Evolutionary conservation across 2,888 invertebrate species (phyloP).

Genomic region (Perizoma affinitatum): DNA sequence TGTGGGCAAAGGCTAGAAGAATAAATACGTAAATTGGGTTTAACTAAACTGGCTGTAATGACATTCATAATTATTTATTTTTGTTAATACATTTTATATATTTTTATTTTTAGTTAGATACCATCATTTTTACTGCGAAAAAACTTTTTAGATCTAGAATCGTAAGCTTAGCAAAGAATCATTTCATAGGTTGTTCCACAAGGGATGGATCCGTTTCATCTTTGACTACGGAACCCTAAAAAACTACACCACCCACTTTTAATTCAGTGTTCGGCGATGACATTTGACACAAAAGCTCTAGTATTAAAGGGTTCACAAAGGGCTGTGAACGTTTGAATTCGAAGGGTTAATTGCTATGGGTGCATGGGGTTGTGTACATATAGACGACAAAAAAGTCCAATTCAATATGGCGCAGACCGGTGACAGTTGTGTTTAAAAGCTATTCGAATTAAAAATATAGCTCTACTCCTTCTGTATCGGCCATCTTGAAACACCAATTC

Average conservation of each 20-base stretch:
- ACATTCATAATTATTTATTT: too few relatives aligned
- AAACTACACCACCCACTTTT: constrained; percentile 73
- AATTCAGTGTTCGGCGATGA: constrained; percentile 70
- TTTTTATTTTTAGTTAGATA: too few relatives aligned
- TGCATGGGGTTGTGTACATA: constrained; percentile 49
- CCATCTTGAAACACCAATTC: constrained; percentile 4
- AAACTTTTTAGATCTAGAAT: too few relatives aligned
- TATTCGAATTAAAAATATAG: constrained; percentile 21
- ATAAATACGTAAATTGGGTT: too few relatives aligned
- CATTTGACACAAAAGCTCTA: constrained; percentile 77
- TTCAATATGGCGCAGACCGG: constrained; percentile 38
- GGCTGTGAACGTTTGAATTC: constrained; percentile 67
- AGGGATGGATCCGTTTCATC: too few relatives aligned
- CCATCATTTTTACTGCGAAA: too few relatives aligned
- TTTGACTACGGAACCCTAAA: constrained; percentile 49
- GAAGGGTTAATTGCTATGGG: constrained; percentile 80
- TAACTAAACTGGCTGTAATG: too few relatives aligned
- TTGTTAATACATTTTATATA: too few relatives aligned
- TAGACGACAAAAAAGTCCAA: constrained; percentile 47
- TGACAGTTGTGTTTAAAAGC: constrained; percentile 36
- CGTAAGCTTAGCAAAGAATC: too few relatives aligned
- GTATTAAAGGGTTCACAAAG: constrained; percentile 77
- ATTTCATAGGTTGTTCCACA: too few relatives aligned
- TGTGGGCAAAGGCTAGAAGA: too few relatives aligned
- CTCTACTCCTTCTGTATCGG: not conserved